Evolutionary conservation across 1,140 invertebrate genomes (phyloP), one percentile per base, ranked within the genome.

Genomic region (Drosophila mayri): DNA sequence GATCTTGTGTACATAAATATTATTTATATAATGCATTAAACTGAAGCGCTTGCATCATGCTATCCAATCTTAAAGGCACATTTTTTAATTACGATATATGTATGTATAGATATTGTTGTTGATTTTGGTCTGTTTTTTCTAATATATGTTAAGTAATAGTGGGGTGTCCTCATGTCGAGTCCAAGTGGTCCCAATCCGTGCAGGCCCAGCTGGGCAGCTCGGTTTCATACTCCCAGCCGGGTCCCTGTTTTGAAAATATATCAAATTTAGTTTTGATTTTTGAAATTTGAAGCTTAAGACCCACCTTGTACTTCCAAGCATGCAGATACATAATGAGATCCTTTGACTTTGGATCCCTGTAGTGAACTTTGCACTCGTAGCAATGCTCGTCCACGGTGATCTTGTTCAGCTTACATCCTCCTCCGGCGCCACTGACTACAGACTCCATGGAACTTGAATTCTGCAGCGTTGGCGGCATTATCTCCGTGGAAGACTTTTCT

Each of bases 251-350:
- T 3, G 97, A 91, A 91, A 93, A 92, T 64, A 7, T 28, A 66
- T 35, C 40, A 73, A 14, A 57, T 4, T 22, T 25, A 38, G 4
- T 52, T 4, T 14, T 5, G 3, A 14, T 4, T 5, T 16, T 0
- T 16, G 10, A n/a, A 32, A 22, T 14, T 25, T n/a, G 37, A 22
- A 38, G 0, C 4, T 83, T 10, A 12, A 4, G 2, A 22, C 60
- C 4, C 10, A 95, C 96, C 94, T 96, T 96, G 92, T 99, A 99
- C 90, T 96, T 97, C 95, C 97, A 97, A 30, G 98, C 98, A 93
- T 99, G 98, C 25, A 99, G 94, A 93, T 98, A 99, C 97, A 99
- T 98, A 55, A 98, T 96, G 20, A 99, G 94, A 91, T 99, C 97
- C 70, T 96, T 95, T 0, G 97, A 97, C 63, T 97, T 96, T 0